phyloP scores from a whole-genome alignment of 2,113 vertebrate genomes.

The Physeter macrocephalus region DNA sequence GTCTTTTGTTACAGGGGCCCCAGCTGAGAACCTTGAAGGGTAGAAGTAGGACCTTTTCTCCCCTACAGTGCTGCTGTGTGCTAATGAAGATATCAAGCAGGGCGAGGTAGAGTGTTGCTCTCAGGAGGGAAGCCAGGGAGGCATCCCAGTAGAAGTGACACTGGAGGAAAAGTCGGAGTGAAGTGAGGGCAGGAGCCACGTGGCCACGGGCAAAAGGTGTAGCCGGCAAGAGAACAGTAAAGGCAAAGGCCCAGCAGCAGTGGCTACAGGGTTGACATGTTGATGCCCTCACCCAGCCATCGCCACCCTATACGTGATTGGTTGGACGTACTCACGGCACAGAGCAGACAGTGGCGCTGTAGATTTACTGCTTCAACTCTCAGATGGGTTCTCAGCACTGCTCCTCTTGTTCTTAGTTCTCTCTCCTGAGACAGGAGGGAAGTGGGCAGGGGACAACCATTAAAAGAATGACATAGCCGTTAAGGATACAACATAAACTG shows the following conservation, averaged over 20 bases:
- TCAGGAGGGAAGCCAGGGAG: not conserved
- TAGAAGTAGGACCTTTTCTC: not conserved
- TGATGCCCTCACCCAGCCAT: not conserved
- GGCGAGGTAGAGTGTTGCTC: not conserved
- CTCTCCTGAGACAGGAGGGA: not conserved
- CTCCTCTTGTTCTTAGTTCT: not conserved
- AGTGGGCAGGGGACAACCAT: not conserved
- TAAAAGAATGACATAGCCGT: too few species aligned
- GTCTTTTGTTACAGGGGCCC: not conserved
- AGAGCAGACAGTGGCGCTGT: fast-evolving
- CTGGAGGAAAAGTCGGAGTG: not conserved
- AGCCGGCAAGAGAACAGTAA: not conserved
- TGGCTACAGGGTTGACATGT: not conserved
- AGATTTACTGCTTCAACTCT: not conserved
- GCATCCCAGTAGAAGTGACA: not conserved
- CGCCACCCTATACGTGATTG: fast-evolving
- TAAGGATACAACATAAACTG: not conserved
- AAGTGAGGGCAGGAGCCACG: not conserved
- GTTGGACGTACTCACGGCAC: not conserved
- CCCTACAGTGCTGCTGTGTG: fast-evolving
- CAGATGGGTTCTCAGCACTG: not conserved
- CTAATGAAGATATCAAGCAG: not conserved
- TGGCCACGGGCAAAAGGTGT: not conserved
- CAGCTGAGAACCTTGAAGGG: not conserved
- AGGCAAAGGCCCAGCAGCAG: not conserved